Evolutionary conservation across 2,888 invertebrate genomes (phyloP), one percentile per base, ranked within the genome.

Genomic region (Lypha dubia): DNA sequence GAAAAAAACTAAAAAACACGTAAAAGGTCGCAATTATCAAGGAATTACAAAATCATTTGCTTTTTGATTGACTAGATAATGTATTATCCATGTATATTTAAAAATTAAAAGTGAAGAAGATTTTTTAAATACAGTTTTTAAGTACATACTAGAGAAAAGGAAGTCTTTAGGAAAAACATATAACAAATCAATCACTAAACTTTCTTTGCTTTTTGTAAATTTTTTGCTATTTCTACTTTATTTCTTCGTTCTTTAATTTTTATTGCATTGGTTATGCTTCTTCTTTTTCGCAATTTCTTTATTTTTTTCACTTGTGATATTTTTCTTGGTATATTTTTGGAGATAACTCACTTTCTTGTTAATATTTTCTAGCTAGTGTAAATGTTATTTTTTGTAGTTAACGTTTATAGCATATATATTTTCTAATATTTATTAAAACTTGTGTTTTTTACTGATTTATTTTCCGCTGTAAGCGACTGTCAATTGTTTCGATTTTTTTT

Each of bases 401-500:
- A 82, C 79, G 71, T 84, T 77, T 79, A 75, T 83, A 70, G 84
- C 20, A 20, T 8, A 49, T 35, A 83, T 28, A 79, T 86, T 80
- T 86, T 60, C 85, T 76, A 85, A 86, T 80, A 85, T 86, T 86
- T 83, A 86, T 85, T 84, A 87, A 87, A 88, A 87, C 85, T 84
- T 84, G 79, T 86, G 79, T 86, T 86, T 87, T 89, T 88, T 86
- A 88, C 88, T 87, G 88, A 89, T 88, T 89, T 89, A 83, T 81
- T 86, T 76, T 84, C 85, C 84, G 86, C 85, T 85, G 86, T 83
- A 79, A 76, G 74, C 51, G 80, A 79, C 85, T 87, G 86, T 87
- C 87, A 87, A 87, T 86, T 87, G 86, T 87, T 87, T 87, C 88
- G 87, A 87, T 87, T 87, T 87, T 89, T 87, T 89, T 89, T 89